A percentile compares a stretch with the other conserved stretches of the same genome.
Evolutionary conservation across 2,113 vertebrate genomes (phyloP).

Genomic region (Capricornis sumatraensis): DNA sequence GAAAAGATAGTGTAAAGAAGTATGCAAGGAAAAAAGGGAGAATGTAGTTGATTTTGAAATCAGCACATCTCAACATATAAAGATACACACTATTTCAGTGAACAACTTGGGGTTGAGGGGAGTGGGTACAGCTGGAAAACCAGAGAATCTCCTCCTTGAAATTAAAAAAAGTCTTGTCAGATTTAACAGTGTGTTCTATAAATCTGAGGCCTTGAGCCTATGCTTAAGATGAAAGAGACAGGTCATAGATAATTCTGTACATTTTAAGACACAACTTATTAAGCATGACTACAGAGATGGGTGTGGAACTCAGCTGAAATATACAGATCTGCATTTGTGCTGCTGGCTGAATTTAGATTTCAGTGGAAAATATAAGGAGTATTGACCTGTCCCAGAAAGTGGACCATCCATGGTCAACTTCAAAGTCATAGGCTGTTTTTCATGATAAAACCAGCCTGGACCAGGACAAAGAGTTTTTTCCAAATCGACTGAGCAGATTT

Average conservation of each 20-base stretch:
- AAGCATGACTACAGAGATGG: too few relatives aligned
- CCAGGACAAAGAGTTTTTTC: background rate
- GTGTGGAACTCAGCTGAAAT: background rate
- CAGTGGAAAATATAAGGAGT: background rate
- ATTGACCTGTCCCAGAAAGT: background rate
- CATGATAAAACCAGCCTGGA: background rate
- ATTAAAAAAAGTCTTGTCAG: background rate
- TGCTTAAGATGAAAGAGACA: background rate
- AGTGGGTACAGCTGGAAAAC: constrained; percentile 5
- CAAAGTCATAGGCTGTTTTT: background rate
- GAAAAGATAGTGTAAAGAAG: background rate
- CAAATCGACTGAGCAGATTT: background rate
- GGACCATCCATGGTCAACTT: background rate
- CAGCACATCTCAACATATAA: background rate
- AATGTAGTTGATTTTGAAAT: background rate
- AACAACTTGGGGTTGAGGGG: background rate
- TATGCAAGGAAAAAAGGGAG: background rate
- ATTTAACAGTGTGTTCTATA: background rate
- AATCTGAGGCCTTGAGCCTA: background rate
- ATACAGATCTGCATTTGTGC: background rate
- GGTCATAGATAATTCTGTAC: background rate
- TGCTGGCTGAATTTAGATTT: background rate
- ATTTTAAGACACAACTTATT: background rate
- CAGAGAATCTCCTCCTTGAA: background rate
- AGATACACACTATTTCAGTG: too few relatives aligned